Evolutionary conservation across 1,140 invertebrate species (phyloP).

Genomic region (Lepidurus arcticus): DNA sequence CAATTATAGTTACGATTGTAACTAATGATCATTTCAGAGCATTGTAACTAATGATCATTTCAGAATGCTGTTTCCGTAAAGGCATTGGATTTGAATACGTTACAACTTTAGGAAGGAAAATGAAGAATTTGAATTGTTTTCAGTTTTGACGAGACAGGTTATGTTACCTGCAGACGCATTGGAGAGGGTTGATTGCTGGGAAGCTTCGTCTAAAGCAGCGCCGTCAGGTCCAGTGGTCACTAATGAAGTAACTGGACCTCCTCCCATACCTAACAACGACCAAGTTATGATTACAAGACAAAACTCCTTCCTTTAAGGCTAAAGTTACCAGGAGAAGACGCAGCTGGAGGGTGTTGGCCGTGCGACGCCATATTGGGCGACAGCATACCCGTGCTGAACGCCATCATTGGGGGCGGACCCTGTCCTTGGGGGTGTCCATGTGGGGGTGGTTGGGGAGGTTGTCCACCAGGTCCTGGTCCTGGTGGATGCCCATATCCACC

Average conservation of each 20-base stretch:
- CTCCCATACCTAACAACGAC: slow-evolving; percentile 42
- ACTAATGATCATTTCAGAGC: too few relatives aligned
- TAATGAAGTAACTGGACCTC: slow-evolving; percentile 69
- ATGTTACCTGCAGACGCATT: slow-evolving; percentile 75
- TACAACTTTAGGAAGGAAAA: too few relatives aligned
- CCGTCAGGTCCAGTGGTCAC: slow-evolving; percentile 82
- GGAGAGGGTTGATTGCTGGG: slow-evolving; percentile 82
- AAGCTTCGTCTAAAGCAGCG: slow-evolving; percentile 76
- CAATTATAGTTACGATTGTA: too few relatives aligned
- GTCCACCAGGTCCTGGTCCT: slow-evolving; percentile 37
- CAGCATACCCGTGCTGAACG: slow-evolving; percentile 28
- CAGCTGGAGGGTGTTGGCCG: slow-evolving; percentile 28
- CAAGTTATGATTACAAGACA: slow-evolving; percentile 39
- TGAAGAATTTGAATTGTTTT: too few relatives aligned
- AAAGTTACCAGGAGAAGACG: slow-evolving; percentile 25
- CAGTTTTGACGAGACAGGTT: too few relatives aligned
- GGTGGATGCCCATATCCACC: slow-evolving; percentile 34
- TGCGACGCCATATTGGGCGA: slow-evolving; percentile 18
- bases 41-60: too few relatives aligned
- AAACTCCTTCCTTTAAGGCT: slow-evolving; percentile 35
- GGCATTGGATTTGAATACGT: too few relatives aligned
- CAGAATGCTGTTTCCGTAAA: too few relatives aligned
- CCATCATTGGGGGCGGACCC: slow-evolving; percentile 16
- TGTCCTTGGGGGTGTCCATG: slow-evolving; percentile 37
- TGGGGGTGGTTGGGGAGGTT: slow-evolving; percentile 38